Evolutionary conservation across 2,113 vertebrate species (phyloP), one percentile per base, ranked within the genome.

Genomic region (Platysternon megacephalum): DNA sequence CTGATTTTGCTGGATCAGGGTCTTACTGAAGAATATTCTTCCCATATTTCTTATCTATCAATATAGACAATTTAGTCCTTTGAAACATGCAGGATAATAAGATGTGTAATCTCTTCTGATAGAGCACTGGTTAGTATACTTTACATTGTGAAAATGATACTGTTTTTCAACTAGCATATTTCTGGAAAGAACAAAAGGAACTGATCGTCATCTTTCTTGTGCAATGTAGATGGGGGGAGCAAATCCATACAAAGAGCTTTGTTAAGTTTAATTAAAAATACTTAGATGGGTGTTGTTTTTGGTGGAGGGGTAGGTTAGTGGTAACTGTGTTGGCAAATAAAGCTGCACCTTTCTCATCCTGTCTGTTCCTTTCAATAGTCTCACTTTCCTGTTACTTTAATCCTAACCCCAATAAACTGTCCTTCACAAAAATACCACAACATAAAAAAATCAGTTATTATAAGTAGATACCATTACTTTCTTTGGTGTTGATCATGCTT

Each of bases 241-340:
- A 91, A 92, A 94, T 90, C 3, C 44, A 90, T 26, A 19, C 5
- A 16, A 19, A 48, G 51, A 58, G 3, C 0, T 94, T 79, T 84
- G 5, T 72, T 95, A 80, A 52, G 22, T 81, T 83, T 35, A 44
- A 5, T 86, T 90, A 93, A 44, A 61, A 72, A 79, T 1, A 28
- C 1, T 48, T 1, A 44, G 14, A 72, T 68, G 6, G 1, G 5
- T 85, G 85, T 90, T 92, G 11, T 32, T 84, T 87, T 12, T 1
- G 0, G 12, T 82, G 7, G 11, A 68, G 48, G 14, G 56, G 65
- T 22, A 5, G 3, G 14, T 52, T 87, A 46, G 55, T 92, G 22
- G 55, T 11, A 4, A 5, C 81, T 89, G 79, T 19, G 83, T 94
- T 91, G 88, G 84, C 17, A 87, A 89, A 91, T 16, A 80, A 55